Base-by-base conservation (phyloP, 1,140 invertebrate species). In the Periplaneta americana region DNA sequence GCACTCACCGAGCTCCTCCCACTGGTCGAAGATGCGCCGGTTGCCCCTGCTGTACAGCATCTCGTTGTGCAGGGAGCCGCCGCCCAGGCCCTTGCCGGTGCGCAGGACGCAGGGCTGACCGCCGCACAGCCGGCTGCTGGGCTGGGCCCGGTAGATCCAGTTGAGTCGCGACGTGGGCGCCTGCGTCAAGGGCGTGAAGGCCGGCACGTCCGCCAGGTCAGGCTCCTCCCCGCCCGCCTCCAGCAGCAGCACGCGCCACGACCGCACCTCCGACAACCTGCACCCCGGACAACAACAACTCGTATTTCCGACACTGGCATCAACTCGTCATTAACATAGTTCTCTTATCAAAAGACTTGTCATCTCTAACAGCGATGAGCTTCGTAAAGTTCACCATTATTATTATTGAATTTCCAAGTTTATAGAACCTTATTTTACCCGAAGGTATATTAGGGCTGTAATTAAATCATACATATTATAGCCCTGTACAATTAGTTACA, bases 11-110 rank as follows among this genome's bases (percentile, higher is more conserved):
- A 75, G 18, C 4, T 33, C 34, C 82, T 96, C 95, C 98, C 98
- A 99, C 34, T 93, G 89, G 85, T 99, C 96, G 85, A 97, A 93
- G 86, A 94, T 92, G 32, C 84, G 83, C 32, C 89, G 89, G 87
- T 93, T 87, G 0, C 93, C 91, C 84, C 94, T 92, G 2, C 91
- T 90, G 85, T 93, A 93, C 22, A 93, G 89, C 92, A 93, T 91
- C 66, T 90, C 91, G 85, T 94, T 94, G 11, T 93, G 88, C 9
- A 89, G 89, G 18, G 90, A 91, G 11, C 90, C 90, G 13, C 93
- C 93, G 31, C 93, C 93, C 80, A 91, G 80, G 5, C 86, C 86
- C 85, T 88, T 90, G 10, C 88, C 88, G 78, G 86, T 83, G 17
- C 88, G 86, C 85, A 84, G 87, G 39, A 87, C 86, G 79, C 88